A percentile compares a stretch with the other conserved stretches of the same genome.
These are phyloP conservation scores for Idaea aversata DNA, from an alignment of 2,888 invertebrate genomes.

Conservation along the genomic window DNA sequence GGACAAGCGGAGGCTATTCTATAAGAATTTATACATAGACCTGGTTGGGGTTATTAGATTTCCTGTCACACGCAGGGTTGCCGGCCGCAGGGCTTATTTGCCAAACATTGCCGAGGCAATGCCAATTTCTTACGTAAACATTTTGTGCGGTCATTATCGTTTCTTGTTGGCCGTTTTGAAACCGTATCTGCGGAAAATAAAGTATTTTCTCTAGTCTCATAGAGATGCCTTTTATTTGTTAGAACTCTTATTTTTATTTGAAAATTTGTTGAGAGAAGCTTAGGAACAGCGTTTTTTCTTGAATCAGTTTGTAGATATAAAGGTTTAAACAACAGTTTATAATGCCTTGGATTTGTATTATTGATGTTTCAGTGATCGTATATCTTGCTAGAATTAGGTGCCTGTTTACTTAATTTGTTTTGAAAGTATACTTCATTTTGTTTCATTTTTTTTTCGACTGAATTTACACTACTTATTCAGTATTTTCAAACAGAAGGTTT, in stretches of 20 bases:
- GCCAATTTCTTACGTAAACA: conserved; percentile 69
- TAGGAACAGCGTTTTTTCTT: background rate
- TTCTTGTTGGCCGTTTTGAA: conserved; percentile 50
- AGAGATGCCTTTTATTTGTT: background rate
- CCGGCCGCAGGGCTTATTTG: conserved; percentile 64
- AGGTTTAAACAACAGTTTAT: background rate
- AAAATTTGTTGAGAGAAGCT: conserved; percentile 1
- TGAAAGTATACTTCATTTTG: no score
- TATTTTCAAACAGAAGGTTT: background rate
- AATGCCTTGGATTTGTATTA: background rate
- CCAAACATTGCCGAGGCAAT: conserved; percentile 65
- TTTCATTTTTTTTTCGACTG: no score
- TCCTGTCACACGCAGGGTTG: conserved; percentile 67
- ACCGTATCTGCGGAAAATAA: conserved; percentile 36
- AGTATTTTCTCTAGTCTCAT: background rate
- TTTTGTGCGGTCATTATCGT: conserved; percentile 63
- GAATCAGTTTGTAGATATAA: background rate
- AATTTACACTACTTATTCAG: no score
- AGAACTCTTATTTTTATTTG: background rate
- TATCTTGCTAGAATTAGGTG: no score
- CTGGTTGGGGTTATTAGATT: conserved; percentile 71
- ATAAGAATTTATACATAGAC: conserved; percentile 60
- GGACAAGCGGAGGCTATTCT: conserved; percentile 50
- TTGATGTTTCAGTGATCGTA: background rate
- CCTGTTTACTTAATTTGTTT: no score